Percentiles rank a stretch among this genome's conserved stretches.
Conservation (phyloP, 2,113 vertebrate genomes). For the Aspiorhynchus laticeps region DNA sequence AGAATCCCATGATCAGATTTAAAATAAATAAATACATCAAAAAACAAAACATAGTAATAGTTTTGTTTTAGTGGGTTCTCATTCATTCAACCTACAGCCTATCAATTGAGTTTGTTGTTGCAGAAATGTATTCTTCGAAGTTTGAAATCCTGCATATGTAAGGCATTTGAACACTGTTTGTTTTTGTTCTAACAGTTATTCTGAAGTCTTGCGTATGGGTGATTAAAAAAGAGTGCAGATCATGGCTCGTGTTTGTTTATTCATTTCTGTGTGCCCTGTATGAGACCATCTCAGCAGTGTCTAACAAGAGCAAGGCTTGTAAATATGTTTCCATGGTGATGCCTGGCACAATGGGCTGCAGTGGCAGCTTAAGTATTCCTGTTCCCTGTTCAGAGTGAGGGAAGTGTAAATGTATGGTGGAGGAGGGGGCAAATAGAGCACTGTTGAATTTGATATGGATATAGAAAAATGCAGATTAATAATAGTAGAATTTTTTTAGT, state of each 20-base stretch:
- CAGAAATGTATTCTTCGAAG: neutral
- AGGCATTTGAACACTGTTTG: neutral
- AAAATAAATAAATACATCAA: too few relatives aligned
- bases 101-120: neutral
- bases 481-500: neutral
- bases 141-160: neutral
- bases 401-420: conserved; percentile 19
- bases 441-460: neutral
- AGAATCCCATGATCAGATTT: neutral
- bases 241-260: conserved; percentile 53
- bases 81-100: neutral
- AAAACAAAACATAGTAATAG: too few relatives aligned
- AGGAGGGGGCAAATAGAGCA: neutral
- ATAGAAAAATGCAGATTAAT: neutral
- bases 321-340: conserved; percentile 55
- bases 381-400: conserved; percentile 15
- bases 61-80: neutral
- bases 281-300: conserved; percentile 35
- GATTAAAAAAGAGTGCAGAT: conserved; percentile 43
- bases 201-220: conserved; percentile 20
- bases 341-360: conserved; percentile 28
- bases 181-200: conserved; percentile 29
- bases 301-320: conserved; percentile 32
- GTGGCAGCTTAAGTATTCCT: conserved; percentile 19
- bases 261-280: conserved; percentile 36